Evolutionary conservation across 2,888 invertebrate genomes (phyloP), one percentile per base, ranked within the genome.

Genomic region (Synanthedon vespiformis): DNA sequence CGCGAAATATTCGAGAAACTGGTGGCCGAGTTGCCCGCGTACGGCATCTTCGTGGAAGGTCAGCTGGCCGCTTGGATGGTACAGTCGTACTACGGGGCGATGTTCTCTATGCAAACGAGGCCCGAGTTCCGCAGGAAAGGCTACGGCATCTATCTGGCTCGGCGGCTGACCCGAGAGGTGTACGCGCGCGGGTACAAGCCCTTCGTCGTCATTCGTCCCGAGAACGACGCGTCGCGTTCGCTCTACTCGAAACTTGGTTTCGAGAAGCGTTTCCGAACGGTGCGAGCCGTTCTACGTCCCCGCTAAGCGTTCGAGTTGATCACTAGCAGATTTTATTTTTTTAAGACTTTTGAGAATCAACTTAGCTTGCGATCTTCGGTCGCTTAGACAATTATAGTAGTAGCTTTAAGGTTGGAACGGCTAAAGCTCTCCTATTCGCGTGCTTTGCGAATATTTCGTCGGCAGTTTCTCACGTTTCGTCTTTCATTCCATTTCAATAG

Each of bases 41-140:
- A 93, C 74, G 95, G 95, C 41, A 91, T 95, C 58, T 95, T 95
- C 78, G 91, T 89, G 67, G 89, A 89, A 53, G 93, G 93, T 51
- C 90, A 92, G 65, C 84, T 95, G 58, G 95, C 94, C 40, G 95
- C 95, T 27, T 95, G 95, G 95, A 95, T 95, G 95, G 93, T 95
- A 50, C 95, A 95, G 77, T 94, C 94, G 16, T 95, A 95, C 80
- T 95, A 95, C 78, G 95, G 95, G 22, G 95, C 95, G 57, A 95
- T 95, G 95, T 95, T 95, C 86, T 95, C 95, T 51, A 95, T 95
- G 95, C 95, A 95, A 82, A 95, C 95, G 54, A 90, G 91, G 67
- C 93, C 93, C 51, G 92, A 93, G 75, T 92, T 91, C 77, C 90
- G 93, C 58, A 88, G 90, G 64, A 92, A 92, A 83, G 93, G 93